A percentile compares a stretch with the other conserved stretches of the same genome.
These are phyloP conservation scores for Paramisgurnus dabryanus DNA, from an alignment of 2,113 vertebrate genomes.

Conservation along the genomic window DNA sequence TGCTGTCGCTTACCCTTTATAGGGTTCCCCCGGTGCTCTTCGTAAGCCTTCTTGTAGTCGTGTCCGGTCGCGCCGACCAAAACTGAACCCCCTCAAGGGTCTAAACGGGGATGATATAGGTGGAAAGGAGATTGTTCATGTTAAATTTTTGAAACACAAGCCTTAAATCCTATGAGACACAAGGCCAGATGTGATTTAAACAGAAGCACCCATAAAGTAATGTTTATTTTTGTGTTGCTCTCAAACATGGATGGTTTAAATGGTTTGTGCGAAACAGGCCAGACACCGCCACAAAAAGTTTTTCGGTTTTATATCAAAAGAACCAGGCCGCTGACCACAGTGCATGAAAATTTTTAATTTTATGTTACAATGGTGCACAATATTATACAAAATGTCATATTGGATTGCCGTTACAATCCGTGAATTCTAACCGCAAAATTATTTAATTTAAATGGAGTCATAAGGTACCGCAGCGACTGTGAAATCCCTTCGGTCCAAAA, in stretches of 20 bases:
- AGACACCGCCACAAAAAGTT: slow-evolving; percentile 9
- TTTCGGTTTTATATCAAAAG: neutral
- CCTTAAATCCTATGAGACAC: neutral
- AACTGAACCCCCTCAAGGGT: slow-evolving; percentile 29
- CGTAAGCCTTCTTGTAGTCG: slow-evolving; percentile 25
- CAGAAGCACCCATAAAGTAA: slow-evolving; percentile 62
- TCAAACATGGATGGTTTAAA: slow-evolving; percentile 15
- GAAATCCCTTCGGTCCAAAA: too few relatives aligned
- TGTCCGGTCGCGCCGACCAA: slow-evolving; percentile 6
- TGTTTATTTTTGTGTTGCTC: slow-evolving; percentile 43
- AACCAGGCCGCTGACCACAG: neutral
- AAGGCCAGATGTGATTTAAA: neutral
- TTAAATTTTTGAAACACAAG: slow-evolving; percentile 45
- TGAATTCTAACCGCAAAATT: too few relatives aligned
- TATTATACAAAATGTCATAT: neutral
- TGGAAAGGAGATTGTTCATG: neutral
- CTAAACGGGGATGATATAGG: neutral
- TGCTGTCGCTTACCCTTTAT: slow-evolving; percentile 28
- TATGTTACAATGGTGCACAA: neutral
- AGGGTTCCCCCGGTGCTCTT: neutral
- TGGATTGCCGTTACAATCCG: too few relatives aligned
- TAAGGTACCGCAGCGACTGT: too few relatives aligned
- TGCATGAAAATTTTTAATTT: slow-evolving; percentile 5
- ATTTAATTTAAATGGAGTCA: too few relatives aligned
- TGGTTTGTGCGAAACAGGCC: slow-evolving; percentile 35